These are phyloP conservation scores for Drosophila elegans DNA, from an alignment of 1,140 invertebrate species.

Conservation along the genomic window DNA sequence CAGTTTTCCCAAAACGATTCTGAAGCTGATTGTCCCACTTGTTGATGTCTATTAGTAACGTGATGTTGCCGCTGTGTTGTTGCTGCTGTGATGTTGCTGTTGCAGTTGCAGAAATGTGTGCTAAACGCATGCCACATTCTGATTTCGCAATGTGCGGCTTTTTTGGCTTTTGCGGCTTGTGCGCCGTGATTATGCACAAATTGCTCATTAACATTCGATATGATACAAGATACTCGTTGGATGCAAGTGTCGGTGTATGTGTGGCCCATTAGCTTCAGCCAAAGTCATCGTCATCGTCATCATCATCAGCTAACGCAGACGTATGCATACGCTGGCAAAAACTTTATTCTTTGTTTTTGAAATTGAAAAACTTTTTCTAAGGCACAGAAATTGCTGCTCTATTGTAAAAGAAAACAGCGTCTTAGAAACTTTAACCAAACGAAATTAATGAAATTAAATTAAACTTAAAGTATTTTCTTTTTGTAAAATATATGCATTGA, in stretches of 20 bases:
- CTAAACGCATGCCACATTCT: constrained; percentile 23
- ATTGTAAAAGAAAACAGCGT: too few relatives aligned
- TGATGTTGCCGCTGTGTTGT: constrained; percentile 6
- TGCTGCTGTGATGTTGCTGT: neutral
- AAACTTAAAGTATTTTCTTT: too few relatives aligned
- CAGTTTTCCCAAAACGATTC: neutral
- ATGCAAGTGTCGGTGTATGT: neutral
- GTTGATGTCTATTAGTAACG: neutral
- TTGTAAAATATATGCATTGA: too few relatives aligned
- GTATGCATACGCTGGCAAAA: neutral
- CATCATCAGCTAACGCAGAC: constrained; percentile 5
- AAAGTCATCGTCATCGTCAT: constrained; percentile 25
- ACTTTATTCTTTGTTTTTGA: too few relatives aligned
- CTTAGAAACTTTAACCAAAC: too few relatives aligned
- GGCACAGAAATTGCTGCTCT: too few relatives aligned
- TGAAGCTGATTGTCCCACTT: constrained; percentile 8
- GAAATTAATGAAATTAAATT: too few relatives aligned
- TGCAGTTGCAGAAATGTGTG: constrained; percentile 3
- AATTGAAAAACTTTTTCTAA: too few relatives aligned
- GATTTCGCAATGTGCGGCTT: constrained; percentile 48
- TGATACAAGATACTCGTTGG: constrained; percentile 16
- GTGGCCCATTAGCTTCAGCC: constrained; percentile 36
- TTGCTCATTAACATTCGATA: constrained; percentile 67
- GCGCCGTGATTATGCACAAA: constrained; percentile 60
- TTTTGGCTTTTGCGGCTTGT: constrained; percentile 49